A percentile compares a stretch with the other conserved stretches of the same genome.
phyloP scores from a whole-genome alignment of 1,140 invertebrate species.

The Lanistes nyassanus region DNA sequence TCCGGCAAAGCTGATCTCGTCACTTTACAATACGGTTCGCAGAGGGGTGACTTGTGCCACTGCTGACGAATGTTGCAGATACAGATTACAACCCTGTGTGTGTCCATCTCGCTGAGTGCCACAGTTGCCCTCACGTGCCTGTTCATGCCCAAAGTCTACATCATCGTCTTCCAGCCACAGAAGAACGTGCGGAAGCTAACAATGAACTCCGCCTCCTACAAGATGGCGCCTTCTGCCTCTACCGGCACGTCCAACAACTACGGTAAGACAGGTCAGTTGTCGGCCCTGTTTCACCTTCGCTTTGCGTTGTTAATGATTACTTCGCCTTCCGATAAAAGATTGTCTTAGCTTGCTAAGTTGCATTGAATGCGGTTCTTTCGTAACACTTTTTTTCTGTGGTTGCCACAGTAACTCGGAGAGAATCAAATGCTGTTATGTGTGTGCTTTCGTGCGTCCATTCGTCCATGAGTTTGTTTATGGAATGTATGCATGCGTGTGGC shows the following conservation, averaged over 20 bases:
- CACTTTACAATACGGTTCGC: too few species aligned
- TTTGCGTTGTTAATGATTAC: too few species aligned
- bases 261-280: slow-evolving; percentile 33
- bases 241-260: slow-evolving; percentile 44
- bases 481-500: neutral
- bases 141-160: slow-evolving; percentile 82
- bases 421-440: too few species aligned
- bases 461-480: slow-evolving; percentile 1
- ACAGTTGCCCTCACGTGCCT: slow-evolving; percentile 81
- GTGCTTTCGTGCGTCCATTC: slow-evolving; percentile 1
- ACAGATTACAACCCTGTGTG: slow-evolving; percentile 81
- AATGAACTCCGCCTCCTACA: slow-evolving; percentile 61
- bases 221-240: slow-evolving; percentile 44
- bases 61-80: slow-evolving; percentile 76
- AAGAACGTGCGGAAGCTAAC: slow-evolving; percentile 75
- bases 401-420: too few species aligned
- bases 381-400: neutral
- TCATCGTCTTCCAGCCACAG: slow-evolving; percentile 80
- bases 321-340: too few species aligned
- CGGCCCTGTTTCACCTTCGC: neutral
- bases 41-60: too few species aligned
- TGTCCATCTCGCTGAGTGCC: slow-evolving; percentile 82
- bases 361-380: slow-evolving; percentile 1
- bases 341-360: too few species aligned
- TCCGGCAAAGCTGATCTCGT: too few species aligned